Evolutionary conservation across 2,797 vertebrate genomes (phyloP), one percentile per base, ranked within the genome.

Genomic region (Sebastes steindachneri): DNA sequence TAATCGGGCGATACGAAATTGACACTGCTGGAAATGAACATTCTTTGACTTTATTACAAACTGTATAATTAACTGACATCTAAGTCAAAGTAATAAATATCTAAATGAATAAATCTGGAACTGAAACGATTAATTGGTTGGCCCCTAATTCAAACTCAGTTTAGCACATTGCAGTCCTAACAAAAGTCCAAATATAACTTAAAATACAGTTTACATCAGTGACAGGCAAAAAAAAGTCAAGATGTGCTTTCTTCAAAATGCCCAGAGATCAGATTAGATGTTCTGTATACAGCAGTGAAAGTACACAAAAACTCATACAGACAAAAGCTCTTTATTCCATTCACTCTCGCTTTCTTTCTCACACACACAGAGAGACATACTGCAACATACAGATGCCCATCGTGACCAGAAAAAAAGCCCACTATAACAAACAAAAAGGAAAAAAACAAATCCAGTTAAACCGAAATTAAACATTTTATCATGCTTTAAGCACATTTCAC

Each of bases 401-500:
- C 28, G 55, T 57, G 77, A 75, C 70, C 82, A 79, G 57, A 74
- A 86, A 68, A 75, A 80, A 64, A 63, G 15, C 28, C 54, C 59
- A 45, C 60, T 79, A 71, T 68, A 82, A 91, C 86, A 92, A 92
- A 90, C 85, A 84, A 88, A 67, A 67, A 75, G 45, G 77, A 74
- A 81, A 84, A 76, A 77, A 75, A 76, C 70, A 90, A 90, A 93
- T 89, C 88, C 77, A 77, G 63, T 88, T 87, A 84, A 91, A 91
- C 85, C 35, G 2, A 90, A 92, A 86, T 93, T 86, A 93, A 94
- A 94, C 90, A 93, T 89, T 88, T 91, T 88, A 93, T 90, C 80
- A 83, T 92, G 91, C 92, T 94, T 93, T 88, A 91, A 93, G 91
- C 92, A 80, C 81, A 91, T 92, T 92, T 89, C 68, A 71, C 84